phyloP scores from a whole-genome alignment of 2,797 vertebrate species.

The Zonotrichia albicollis region DNA sequence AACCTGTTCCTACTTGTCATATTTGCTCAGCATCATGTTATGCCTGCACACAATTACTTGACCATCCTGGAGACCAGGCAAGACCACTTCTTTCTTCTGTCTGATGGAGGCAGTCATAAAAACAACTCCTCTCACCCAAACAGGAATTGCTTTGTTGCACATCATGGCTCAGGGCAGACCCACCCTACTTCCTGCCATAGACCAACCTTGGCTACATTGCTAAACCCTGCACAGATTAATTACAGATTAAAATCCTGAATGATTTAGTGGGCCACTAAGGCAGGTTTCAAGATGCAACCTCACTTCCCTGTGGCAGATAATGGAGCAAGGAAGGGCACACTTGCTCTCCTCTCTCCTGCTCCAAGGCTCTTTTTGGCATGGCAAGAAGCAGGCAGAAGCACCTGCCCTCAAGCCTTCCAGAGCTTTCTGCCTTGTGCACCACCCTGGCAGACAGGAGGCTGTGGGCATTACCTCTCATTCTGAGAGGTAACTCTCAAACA shows the following conservation, averaged over 20 bases:
- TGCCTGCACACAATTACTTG: background rate
- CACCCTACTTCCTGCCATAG: background rate
- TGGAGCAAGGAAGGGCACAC: background rate
- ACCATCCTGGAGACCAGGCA: background rate
- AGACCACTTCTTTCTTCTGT: background rate
- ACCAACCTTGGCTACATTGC: background rate
- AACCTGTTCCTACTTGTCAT: background rate
- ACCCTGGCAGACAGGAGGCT: background rate
- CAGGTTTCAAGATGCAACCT: background rate
- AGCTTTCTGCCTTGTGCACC: background rate
- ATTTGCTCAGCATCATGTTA: background rate
- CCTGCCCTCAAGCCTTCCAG: background rate
- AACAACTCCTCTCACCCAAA: background rate
- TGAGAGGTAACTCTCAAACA: background rate
- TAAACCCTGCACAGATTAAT: background rate
- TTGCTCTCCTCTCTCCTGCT: background rate
- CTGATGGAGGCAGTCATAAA: background rate
- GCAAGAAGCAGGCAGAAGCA: background rate
- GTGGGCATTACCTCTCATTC: background rate
- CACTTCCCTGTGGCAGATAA: background rate
- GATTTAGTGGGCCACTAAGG: background rate
- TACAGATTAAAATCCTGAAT: background rate
- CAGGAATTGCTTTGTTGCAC: background rate
- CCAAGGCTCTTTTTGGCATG: background rate
- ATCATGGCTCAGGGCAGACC: background rate